Percentiles rank a stretch among this genome's conserved stretches.
Conservation (phyloP, 2,797 vertebrate species). For the Austrolebias charrua region DNA sequence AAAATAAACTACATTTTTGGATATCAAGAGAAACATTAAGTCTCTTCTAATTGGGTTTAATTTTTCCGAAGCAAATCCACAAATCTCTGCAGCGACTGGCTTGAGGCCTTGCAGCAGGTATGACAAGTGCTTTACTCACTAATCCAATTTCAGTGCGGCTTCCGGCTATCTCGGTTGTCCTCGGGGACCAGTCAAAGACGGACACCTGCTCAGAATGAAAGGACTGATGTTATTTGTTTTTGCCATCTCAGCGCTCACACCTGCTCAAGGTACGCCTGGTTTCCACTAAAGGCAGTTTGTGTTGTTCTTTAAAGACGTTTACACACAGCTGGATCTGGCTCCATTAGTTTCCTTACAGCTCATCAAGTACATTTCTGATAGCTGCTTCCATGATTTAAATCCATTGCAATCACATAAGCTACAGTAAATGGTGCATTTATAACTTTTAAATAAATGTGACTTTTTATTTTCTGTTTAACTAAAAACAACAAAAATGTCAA, state of each 20-base stretch:
- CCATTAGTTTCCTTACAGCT: neutral
- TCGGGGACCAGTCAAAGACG: constrained; percentile 30
- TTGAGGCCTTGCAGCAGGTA: constrained; percentile 17
- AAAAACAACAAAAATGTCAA: neutral
- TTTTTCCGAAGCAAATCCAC: neutral
- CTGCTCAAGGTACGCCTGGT: constrained; percentile 59
- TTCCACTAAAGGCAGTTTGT: neutral
- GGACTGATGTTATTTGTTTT: constrained; percentile 56
- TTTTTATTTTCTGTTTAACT: neutral
- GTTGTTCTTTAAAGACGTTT: neutral
- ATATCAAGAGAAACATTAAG: constrained; percentile 10
- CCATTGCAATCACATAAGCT: neutral
- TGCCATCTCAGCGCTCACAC: constrained; percentile 43
- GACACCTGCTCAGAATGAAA: constrained; percentile 56
- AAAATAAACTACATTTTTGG: constrained; percentile 26
- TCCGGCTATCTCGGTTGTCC: constrained; percentile 22
- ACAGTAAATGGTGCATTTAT: neutral
- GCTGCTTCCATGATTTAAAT: too few relatives aligned
- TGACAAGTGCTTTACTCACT: constrained; percentile 52
- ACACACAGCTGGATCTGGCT: neutral
- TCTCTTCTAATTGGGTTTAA: neutral
- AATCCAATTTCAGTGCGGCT: constrained; percentile 65
- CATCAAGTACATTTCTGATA: neutral
- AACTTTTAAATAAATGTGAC: neutral
- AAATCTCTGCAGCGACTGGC: constrained; percentile 4